Base-by-base conservation (phyloP, 2,113 vertebrate genomes). In the Zosterops hypoxanthus region DNA sequence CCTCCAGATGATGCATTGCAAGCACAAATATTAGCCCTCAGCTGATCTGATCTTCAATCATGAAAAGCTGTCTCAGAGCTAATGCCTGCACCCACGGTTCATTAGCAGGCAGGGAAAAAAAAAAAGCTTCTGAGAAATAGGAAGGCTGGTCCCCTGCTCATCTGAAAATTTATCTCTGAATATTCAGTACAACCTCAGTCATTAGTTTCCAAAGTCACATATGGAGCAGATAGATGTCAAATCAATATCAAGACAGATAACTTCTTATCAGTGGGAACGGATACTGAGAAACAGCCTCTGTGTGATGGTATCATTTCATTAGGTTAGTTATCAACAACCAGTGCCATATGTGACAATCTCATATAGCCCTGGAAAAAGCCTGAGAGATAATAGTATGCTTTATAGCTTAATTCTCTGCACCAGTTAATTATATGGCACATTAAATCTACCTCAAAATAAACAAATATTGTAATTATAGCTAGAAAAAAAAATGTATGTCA, bases 221-320 rank as follows among this genome's bases (percentile, higher is more conserved):
- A 97, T 36, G 28, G 90, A 94, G 81, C 96, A 97, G 96, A 97
- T 96, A 98, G 97, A 97, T 97, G 94, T 97, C 95, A 93, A 97
- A 98, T 98, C 97, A 98, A 97, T 97, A 96, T 78, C 69, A 92
- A 88, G 89, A 90, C 80, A 95, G 97, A 95, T 97, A 98, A 97
- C 94, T 97, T 94, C 97, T 98, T 98, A 97, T 98, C 97, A 95
- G 91, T 76, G 78, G 82, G 91, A 96, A 88, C 1, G 87, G 96
- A 96, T 97, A 96, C 83, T 88, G 87, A 94, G 95, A 95, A 94
- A 94, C 93, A 83, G 93, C 83, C 64, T 90, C 70, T 59, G 79
- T 60, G 46, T 86, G 96, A 98, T 97, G 86, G 92, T 97, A 97
- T 97, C 97, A 71, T 95, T 97, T 96, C 96, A 97, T 97, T 97